Percentiles rank a stretch among this genome's conserved stretches.
Conservation (phyloP, 2,888 invertebrate species). For the Xestobium rufovillosum region DNA sequence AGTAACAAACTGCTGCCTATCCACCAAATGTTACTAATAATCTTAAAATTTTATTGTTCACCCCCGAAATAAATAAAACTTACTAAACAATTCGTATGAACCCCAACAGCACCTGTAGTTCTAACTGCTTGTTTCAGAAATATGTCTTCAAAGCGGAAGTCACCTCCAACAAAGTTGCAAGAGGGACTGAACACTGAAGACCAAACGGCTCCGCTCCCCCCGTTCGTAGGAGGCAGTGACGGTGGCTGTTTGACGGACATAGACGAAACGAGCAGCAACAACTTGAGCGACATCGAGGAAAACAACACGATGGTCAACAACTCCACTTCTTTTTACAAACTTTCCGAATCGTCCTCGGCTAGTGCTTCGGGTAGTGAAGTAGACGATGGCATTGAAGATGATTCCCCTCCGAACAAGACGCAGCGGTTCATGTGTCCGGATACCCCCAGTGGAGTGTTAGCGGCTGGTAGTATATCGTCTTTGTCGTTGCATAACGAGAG, state of each 20-base stretch:
- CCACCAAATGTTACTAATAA: too few species aligned
- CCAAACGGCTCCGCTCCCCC: conserved; percentile 35
- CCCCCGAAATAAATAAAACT: too few species aligned
- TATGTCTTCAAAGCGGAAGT: conserved; percentile 96
- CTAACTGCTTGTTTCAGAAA: conserved; percentile 74
- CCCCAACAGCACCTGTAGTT: too few species aligned
- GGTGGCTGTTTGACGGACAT: conserved; percentile 49
- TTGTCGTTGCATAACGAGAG: conserved; percentile 50
- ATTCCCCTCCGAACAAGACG: conserved; percentile 41
- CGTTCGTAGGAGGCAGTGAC: conserved; percentile 49
- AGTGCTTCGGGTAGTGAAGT: conserved; percentile 43
- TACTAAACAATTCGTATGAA: too few species aligned
- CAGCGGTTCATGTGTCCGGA: conserved; percentile 36
- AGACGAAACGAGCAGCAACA: conserved; percentile 52
- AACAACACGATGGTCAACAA: conserved; percentile 39
- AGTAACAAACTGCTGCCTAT: too few species aligned
- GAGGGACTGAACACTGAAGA: conserved; percentile 60
- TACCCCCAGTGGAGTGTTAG: conserved; percentile 29
- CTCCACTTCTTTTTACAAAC: conserved; percentile 39
- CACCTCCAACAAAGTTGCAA: conserved; percentile 86
- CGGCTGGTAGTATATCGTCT: conserved; percentile 34
- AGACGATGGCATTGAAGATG: conserved; percentile 41
- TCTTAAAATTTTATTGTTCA: too few species aligned
- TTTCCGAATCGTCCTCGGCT: conserved; percentile 40
- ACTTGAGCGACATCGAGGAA: conserved; percentile 55